Base-by-base conservation (phyloP, 1,140 invertebrate genomes). In the Drosophila pruinosa region DNA sequence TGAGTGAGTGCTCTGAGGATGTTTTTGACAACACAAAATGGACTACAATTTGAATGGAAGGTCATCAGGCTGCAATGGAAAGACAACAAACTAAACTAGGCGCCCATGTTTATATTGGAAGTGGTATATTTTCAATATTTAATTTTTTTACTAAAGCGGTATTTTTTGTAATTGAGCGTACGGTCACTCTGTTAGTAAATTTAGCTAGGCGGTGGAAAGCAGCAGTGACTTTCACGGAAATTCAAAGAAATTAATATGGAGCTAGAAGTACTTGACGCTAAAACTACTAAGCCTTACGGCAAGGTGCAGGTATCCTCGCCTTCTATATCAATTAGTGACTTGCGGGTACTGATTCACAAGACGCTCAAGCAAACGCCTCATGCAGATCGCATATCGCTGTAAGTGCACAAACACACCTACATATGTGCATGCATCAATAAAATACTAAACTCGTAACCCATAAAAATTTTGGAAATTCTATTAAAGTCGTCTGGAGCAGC, bases 301-400 rank as follows among this genome's bases (percentile, higher is more conserved):
- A 91, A 86, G 72, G 78, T 89, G n/a, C 77, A 92, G 90, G 92
- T 95, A 7, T 92, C 92, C 41, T 91, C 93, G 14, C 92, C 92
- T 14, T 43, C 56, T 24, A 94, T 94, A 1, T 95, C 95, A 0
- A 93, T 98, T 31, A 92, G 92, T 68, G 95, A 97, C 83, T 92
- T 98, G 2, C 97, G 97, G 88, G 93, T 94, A 43, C 92, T 95
- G 76, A 94, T 98, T 76, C 91, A 95, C 56, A 93, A 93, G 68
- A 90, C 81, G 52, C 91, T 94, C 10, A 95, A 94, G 72, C 95
- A 94, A 65, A 94, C 94, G 12, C 93, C 97, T 12, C 94, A 95
- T 82, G 93, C 95, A 4, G 95, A 96, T 21, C 94, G 98, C 53
- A 97, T 98, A 92, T 95, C 96, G 41, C 93, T 98, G 41, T 71